Conservation (phyloP, 2,113 vertebrate species). For the Melanerpes formicivorus region DNA sequence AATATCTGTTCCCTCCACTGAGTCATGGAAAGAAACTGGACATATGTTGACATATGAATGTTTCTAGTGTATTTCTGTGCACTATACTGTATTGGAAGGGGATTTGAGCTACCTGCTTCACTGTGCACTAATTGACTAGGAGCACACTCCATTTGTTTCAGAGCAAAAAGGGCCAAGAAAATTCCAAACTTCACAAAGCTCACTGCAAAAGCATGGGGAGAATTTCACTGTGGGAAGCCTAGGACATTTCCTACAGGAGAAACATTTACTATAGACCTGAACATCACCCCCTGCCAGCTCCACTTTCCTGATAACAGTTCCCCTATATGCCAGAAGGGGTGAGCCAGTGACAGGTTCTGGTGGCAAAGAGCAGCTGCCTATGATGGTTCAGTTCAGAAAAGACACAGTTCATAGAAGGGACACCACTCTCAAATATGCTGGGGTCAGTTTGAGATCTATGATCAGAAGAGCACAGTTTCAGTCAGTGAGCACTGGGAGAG, state of each 20-base stretch:
- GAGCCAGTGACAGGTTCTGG: background rate
- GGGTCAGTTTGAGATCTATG: background rate
- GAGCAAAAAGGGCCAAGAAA: background rate
- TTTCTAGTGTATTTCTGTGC: background rate
- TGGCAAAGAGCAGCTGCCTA: background rate
- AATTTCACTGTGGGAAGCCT: background rate
- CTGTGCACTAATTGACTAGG: background rate
- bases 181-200: background rate
- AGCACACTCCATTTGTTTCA: background rate
- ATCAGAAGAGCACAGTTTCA: background rate
- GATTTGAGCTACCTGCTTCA: background rate
- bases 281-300: background rate
- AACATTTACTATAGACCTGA: background rate
- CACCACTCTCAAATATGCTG: background rate
- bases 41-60: background rate
- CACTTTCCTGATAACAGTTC: background rate
- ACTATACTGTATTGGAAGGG: background rate
- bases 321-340: accelerated
- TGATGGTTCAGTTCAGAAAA: background rate
- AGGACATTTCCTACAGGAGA: background rate
- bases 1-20: background rate
- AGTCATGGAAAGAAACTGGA: background rate
- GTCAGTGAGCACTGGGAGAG: background rate
- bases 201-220: background rate
- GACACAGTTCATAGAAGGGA: background rate